phyloP scores from a whole-genome alignment of 2,797 vertebrate genomes.

The Carapus acus region DNA sequence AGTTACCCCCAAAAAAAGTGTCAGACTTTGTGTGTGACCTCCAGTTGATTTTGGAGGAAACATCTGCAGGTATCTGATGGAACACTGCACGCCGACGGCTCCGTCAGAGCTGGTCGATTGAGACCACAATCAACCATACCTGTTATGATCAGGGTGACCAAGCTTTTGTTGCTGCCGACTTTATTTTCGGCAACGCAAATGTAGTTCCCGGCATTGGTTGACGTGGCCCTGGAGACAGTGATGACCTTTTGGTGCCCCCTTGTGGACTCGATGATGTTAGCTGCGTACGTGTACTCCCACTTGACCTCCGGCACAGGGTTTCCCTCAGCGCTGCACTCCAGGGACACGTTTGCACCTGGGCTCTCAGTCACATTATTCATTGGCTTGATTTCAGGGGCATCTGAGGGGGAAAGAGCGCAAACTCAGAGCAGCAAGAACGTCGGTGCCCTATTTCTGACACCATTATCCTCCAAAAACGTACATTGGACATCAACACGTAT shows the following conservation, averaged over 20 bases:
- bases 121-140: slow-evolving; percentile 31
- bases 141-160: slow-evolving; percentile 35
- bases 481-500: slow-evolving; percentile 38
- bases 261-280: slow-evolving; percentile 20
- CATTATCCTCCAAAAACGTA: slow-evolving; percentile 20
- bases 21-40: too few relatives aligned
- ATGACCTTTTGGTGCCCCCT: slow-evolving; percentile 27
- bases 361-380: rapidly evolving
- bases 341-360: slow-evolving; percentile 16
- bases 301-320: slow-evolving; percentile 46
- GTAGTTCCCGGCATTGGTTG: slow-evolving; percentile 52
- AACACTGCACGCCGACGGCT: too few relatives aligned
- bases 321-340: slow-evolving; percentile 53
- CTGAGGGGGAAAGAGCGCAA: slow-evolving; percentile 33
- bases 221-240: slow-evolving; percentile 50
- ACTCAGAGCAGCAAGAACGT: not conserved
- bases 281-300: slow-evolving; percentile 21
- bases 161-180: slow-evolving; percentile 32
- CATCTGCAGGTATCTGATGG: not conserved
- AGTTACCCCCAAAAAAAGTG: slow-evolving; percentile 6
- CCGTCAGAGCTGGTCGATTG: too few relatives aligned
- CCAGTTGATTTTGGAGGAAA: not conserved
- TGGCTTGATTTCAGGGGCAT: slow-evolving; percentile 37
- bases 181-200: slow-evolving; percentile 62
- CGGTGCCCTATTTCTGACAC: not conserved